Conservation (phyloP, 2,888 invertebrate genomes). For the Drosophila prostipennis region DNA sequence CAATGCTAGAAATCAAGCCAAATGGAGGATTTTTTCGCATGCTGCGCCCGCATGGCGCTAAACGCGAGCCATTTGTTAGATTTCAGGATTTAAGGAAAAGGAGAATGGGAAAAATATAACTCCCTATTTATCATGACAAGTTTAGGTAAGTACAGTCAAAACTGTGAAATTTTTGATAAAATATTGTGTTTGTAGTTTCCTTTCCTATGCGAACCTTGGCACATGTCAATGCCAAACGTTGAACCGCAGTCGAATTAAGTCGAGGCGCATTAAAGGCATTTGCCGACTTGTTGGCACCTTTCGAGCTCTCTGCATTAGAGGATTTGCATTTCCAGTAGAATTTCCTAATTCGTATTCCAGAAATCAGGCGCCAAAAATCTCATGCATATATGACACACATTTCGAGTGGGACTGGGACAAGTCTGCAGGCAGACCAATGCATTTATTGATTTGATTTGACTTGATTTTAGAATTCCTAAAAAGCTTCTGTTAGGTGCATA, state of each 20-base stretch:
- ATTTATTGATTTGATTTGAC: slow-evolving; percentile 48
- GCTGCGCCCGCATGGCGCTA: slow-evolving; percentile 76
- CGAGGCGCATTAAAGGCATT: slow-evolving; percentile 71
- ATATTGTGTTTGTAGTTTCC: too few relatives aligned
- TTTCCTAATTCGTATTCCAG: slow-evolving; percentile 48
- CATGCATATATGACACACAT: slow-evolving; percentile 73
- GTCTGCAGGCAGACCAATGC: slow-evolving; percentile 51
- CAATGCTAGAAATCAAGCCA: slow-evolving; percentile 29
- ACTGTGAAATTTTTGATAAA: not conserved
- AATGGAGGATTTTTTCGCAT: slow-evolving; percentile 53
- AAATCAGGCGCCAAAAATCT: slow-evolving; percentile 72
- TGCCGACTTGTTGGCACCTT: slow-evolving; percentile 78
- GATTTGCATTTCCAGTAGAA: slow-evolving; percentile 36
- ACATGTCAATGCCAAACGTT: slow-evolving; percentile 76
- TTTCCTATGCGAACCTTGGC: slow-evolving; percentile 47
- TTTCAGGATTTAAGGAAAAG: not conserved
- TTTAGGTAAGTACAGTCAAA: not conserved
- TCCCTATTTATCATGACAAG: not conserved
- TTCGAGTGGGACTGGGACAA: slow-evolving; percentile 34
- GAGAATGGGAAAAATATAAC: not conserved
- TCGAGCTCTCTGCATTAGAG: slow-evolving; percentile 62
- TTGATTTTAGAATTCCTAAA: slow-evolving; percentile 46
- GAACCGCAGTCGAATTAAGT: slow-evolving; percentile 42
- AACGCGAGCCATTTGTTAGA: slow-evolving; percentile 29
- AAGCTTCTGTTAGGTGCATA: slow-evolving; percentile 19